These are phyloP conservation scores for Adelosebastes latens DNA, from an alignment of 2,797 vertebrate genomes.

Conservation along the genomic window DNA sequence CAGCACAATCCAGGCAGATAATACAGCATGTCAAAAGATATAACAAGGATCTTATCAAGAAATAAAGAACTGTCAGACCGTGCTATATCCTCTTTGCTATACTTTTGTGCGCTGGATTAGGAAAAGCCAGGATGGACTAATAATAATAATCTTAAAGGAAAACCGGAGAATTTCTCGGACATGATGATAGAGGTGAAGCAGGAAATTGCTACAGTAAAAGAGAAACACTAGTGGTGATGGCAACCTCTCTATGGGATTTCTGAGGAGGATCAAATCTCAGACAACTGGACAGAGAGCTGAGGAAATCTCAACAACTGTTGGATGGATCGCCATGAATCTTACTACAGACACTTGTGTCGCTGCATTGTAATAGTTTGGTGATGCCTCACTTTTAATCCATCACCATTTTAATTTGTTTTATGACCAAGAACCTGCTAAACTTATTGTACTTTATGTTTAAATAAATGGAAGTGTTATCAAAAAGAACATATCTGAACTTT, in stretches of 20 bases:
- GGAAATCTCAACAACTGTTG: background rate
- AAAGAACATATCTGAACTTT: too few species aligned
- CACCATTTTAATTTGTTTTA: background rate
- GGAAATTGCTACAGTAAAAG: background rate
- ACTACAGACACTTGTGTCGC: background rate
- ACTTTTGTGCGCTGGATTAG: background rate
- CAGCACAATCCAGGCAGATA: background rate
- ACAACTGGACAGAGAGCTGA: conserved; percentile 14
- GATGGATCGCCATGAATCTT: background rate
- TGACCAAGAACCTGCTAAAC: too few species aligned
- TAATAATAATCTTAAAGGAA: background rate
- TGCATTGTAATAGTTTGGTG: background rate
- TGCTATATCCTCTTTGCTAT: background rate
- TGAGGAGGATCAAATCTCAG: background rate
- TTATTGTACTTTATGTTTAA: too few species aligned
- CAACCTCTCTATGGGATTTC: conserved; percentile 4
- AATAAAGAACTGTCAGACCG: background rate
- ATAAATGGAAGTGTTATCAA: too few species aligned
- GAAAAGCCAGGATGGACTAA: background rate
- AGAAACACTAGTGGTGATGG: background rate
- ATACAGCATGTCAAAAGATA: background rate
- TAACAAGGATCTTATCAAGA: background rate
- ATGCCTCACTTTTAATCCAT: background rate
- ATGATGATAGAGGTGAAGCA: background rate
- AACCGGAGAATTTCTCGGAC: background rate